These are phyloP conservation scores for Gryllus longicercus DNA, from an alignment of 2,888 invertebrate species.

Conservation along the genomic window DNA sequence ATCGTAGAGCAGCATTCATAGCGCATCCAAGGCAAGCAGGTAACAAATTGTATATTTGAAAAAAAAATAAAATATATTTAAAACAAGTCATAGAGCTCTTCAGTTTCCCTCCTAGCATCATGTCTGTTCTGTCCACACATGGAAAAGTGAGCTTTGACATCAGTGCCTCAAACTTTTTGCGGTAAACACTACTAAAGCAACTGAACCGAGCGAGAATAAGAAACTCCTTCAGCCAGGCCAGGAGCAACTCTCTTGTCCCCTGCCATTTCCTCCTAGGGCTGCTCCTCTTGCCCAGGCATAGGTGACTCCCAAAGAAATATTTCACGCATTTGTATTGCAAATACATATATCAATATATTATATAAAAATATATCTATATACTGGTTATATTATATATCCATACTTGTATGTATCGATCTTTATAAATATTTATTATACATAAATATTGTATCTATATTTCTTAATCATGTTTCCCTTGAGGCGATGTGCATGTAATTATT, in stretches of 20 bases:
- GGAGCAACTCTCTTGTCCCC: neutral
- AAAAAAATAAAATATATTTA: neutral
- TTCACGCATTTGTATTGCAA: constrained; percentile 17
- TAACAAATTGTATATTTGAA: neutral
- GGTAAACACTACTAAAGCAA: constrained; percentile 10
- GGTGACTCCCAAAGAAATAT: neutral
- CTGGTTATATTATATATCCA: constrained; percentile 17
- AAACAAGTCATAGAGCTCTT: neutral
- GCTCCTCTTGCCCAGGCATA: constrained; percentile 3
- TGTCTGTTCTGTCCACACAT: constrained; percentile 11
- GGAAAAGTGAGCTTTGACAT: constrained; percentile 33
- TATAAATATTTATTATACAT: constrained; percentile 20
- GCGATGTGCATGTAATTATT: constrained; percentile 21
- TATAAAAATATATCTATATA: constrained; percentile 17
- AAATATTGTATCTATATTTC: constrained; percentile 18
- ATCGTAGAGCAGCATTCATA: neutral
- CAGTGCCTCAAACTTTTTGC: constrained; percentile 30
- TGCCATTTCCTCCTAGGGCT: neutral
- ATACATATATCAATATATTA: constrained; percentile 17
- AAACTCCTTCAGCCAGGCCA: constrained; percentile 5
- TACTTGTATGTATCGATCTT: constrained; percentile 17
- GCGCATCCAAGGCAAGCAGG: neutral
- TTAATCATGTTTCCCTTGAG: constrained; percentile 7
- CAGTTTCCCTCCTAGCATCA: neutral
- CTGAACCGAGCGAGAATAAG: neutral